phyloP scores from a whole-genome alignment of 1,140 invertebrate genomes.

The Drosophila littoralis region DNA sequence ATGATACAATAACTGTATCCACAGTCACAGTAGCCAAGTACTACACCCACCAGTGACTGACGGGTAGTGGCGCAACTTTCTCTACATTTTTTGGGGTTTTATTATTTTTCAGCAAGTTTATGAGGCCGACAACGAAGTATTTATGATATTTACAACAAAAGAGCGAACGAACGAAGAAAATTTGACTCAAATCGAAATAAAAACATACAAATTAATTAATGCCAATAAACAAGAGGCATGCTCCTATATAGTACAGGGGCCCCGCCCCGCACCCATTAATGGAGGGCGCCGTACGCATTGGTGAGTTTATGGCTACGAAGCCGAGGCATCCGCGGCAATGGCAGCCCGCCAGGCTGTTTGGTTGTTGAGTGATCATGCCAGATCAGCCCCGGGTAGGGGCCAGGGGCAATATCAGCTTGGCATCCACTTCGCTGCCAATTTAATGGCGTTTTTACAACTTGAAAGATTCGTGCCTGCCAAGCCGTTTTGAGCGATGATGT shows the following conservation, averaged over 20 bases:
- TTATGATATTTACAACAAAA: slow-evolving; percentile 80
- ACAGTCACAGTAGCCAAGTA: slow-evolving; percentile 53
- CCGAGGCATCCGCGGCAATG: slow-evolving; percentile 10
- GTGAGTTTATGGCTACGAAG: slow-evolving; percentile 52
- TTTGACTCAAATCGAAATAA: slow-evolving; percentile 75
- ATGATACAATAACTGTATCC: slow-evolving; percentile 41
- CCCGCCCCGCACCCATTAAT: slow-evolving; percentile 58
- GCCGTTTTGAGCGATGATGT: slow-evolving; percentile 80
- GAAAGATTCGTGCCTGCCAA: slow-evolving; percentile 81
- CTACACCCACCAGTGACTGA: slow-evolving; percentile 52
- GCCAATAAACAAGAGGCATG: slow-evolving; percentile 72
- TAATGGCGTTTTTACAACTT: slow-evolving; percentile 84
- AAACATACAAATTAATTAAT: slow-evolving; percentile 83
- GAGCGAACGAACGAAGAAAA: slow-evolving; percentile 38
- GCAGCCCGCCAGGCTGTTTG: slow-evolving; percentile 25
- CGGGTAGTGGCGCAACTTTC: slow-evolving; percentile 50
- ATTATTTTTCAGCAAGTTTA: slow-evolving; percentile 65
- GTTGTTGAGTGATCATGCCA: slow-evolving; percentile 50
- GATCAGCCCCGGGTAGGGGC: slow-evolving; percentile 12
- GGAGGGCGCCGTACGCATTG: slow-evolving; percentile 63
- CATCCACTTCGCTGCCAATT: slow-evolving; percentile 82
- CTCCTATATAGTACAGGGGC: slow-evolving; percentile 25
- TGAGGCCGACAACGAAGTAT: slow-evolving; percentile 67
- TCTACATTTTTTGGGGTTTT: slow-evolving; percentile 61
- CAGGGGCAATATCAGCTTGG: slow-evolving; percentile 44